Evolutionary conservation across 2,888 invertebrate species (phyloP), one percentile per base, ranked within the genome.

Genomic region (Noctua janthe): DNA sequence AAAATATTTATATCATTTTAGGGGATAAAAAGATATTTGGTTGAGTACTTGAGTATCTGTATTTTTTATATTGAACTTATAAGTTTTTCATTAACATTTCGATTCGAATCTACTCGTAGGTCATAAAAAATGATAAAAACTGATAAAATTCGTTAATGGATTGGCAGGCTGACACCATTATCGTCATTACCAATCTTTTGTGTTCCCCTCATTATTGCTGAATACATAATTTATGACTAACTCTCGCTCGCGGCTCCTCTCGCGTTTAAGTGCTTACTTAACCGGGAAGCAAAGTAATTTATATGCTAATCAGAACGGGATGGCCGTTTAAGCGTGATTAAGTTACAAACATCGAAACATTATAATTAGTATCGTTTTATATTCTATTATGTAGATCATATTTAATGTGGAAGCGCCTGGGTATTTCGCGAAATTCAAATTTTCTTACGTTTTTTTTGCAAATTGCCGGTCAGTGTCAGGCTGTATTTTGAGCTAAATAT

Each of bases 281-380:
- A 79, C 54, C 39, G 59, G 39, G 51, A 20, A 59, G 47, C 43
- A 66, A 71, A 74, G 59, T 59, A 80, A 71, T 82, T 80, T 83
- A 66, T 80, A 84, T 84, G 84, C 70, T 83, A 83, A 83, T 83
- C 81, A 20, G 76, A 56, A 62, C 17, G 54, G 39, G 76, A 56
- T 47, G 47, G 20, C 43, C 29, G 54, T 39, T 75, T 82, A 43
- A 5, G 43, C 15, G 76, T 75, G 59, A 69, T 70, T 35, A 74
- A 39, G n/a, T 82, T 59, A 54, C 49, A 74, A 67, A 73, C 35
- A 59, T 51, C 11, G 17, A 43, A 17, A 39, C n/a, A 66, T n/a
- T 51, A 5, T 59, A 59, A 80, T 81, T 82, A 47, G 49, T 43
- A 43, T 69, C n/a, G 11, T 11, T 43, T 67, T 4, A 23, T 51